These are phyloP conservation scores for Netelia virgata DNA, from an alignment of 2,888 invertebrate genomes.

Conservation along the genomic window DNA sequence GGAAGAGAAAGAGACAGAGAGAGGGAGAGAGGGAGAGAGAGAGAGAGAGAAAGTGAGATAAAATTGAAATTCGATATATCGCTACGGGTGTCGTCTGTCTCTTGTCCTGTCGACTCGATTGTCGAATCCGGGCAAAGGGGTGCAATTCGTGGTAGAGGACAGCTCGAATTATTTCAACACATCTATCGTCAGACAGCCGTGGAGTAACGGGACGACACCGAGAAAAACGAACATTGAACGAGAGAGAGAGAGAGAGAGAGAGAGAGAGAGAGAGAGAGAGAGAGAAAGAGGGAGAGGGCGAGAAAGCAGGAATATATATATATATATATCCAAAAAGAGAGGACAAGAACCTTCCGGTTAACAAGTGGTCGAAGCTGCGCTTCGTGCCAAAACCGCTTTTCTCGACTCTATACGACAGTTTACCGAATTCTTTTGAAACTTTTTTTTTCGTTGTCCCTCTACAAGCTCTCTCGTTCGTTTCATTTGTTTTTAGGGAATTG, in stretches of 20 bases:
- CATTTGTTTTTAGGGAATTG: not conserved
- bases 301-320: not conserved
- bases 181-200: constrained; percentile 18
- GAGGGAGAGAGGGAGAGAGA: constrained; percentile 17
- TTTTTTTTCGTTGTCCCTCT: not conserved
- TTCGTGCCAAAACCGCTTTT: constrained; percentile 60
- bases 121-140: constrained; percentile 11
- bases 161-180: constrained; percentile 63
- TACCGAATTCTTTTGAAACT: constrained; percentile 56
- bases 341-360: constrained; percentile 56
- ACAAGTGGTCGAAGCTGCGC: constrained; percentile 66
- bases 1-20: not conserved
- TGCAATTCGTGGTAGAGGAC: not conserved
- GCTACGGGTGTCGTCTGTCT: constrained; percentile 4
- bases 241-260: not conserved
- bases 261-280: not conserved
- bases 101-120: constrained; percentile 59
- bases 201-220: constrained; percentile 44
- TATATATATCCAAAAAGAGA: not conserved
- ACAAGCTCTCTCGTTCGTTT: constrained; percentile 5
- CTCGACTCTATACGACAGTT: constrained; percentile 35
- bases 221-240: constrained; percentile 22
- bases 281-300: not conserved
- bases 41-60: constrained; percentile 10
- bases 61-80: constrained; percentile 69